Evolutionary conservation across 1,140 invertebrate genomes (phyloP).

Genomic region (Phymorhynchus buccinoides): DNA sequence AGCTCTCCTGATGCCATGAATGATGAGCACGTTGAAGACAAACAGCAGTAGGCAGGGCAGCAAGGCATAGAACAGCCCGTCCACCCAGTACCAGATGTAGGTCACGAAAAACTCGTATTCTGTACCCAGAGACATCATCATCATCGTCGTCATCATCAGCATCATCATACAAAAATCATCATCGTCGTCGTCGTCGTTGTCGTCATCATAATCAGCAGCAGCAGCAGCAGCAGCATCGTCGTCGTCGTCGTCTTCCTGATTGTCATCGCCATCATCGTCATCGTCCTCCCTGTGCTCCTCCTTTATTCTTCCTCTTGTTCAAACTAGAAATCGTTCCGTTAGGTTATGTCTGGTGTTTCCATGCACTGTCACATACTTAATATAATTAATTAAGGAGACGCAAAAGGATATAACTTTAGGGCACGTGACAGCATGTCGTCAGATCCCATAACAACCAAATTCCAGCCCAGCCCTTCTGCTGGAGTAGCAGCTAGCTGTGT

Average conservation of each 20-base stretch:
- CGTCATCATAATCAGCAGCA: not conserved
- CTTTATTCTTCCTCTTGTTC: not conserved
- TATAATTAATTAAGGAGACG: too few relatives aligned
- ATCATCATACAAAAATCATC: not conserved
- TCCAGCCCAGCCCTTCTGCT: too few relatives aligned
- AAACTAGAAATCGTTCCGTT: too few relatives aligned
- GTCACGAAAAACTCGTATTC: conserved; percentile 47
- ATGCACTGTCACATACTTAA: too few relatives aligned
- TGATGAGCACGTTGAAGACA: conserved; percentile 60
- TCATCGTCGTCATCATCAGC: not conserved
- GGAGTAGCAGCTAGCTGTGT: too few relatives aligned
- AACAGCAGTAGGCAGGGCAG: conserved; percentile 56
- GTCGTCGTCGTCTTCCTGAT: not conserved
- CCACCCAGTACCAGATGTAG: conserved; percentile 62
- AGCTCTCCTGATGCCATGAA: conserved; percentile 56
- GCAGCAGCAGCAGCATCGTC: not conserved
- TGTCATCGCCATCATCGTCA: not conserved
- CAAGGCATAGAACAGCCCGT: conserved; percentile 58
- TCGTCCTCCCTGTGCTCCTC: not conserved
- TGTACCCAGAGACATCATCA: not conserved
- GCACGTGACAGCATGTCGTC: too few relatives aligned
- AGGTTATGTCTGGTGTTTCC: too few relatives aligned
- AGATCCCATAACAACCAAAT: too few relatives aligned
- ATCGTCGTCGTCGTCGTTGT: not conserved
- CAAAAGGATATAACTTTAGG: too few relatives aligned